Base-by-base conservation (phyloP, 2,888 invertebrate species). In the Phortica okadai region DNA sequence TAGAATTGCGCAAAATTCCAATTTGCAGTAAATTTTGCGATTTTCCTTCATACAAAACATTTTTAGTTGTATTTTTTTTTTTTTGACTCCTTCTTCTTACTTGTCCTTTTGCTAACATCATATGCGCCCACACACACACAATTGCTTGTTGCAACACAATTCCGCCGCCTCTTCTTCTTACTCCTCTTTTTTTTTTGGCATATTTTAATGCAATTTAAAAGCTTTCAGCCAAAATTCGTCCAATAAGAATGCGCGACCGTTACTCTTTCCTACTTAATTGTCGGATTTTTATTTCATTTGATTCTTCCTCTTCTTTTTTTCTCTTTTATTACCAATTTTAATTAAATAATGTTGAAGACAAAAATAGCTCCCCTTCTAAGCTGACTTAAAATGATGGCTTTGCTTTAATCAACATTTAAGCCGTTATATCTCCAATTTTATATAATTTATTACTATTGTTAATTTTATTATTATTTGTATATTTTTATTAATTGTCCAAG, bases 1-100 rank as follows among this genome's bases (percentile, higher is more conserved):
- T 85, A 87, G 87, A 86, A 89, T 87, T 88, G 89, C 85, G 88
- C 84, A 87, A 87, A 89, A 89, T 87, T 89, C 90, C 89, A 90
- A 90, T 90, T 90, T 90, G 89, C 90, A 90, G 89, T 90, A 90
- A 90, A 90, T 90, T 90, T 89, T 89, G 88, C 83, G 89, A 90
- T 89, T 89, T 89, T 89, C 88, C 82, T 88, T 84, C 85, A 62
- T 88, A 88, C 88, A 86, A 88, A 88, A 88, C 87, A 86, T 86
- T 86, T 86, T 88, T 86, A 86, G 88, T 86, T 86, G 80, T 33
- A 33, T 33, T 33, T 33, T 33, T 33, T 33, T 33, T 33, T 1
- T 6, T 50, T 50, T 14, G 1, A 50, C 50, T 50, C 2, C 50
- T 50, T 50, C 14, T 50, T 8, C 42, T 67, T 44, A n/a, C 67